These are phyloP conservation scores for Corydoras sp. DNA, from an alignment of 2,113 vertebrate species.

Conservation along the genomic window DNA sequence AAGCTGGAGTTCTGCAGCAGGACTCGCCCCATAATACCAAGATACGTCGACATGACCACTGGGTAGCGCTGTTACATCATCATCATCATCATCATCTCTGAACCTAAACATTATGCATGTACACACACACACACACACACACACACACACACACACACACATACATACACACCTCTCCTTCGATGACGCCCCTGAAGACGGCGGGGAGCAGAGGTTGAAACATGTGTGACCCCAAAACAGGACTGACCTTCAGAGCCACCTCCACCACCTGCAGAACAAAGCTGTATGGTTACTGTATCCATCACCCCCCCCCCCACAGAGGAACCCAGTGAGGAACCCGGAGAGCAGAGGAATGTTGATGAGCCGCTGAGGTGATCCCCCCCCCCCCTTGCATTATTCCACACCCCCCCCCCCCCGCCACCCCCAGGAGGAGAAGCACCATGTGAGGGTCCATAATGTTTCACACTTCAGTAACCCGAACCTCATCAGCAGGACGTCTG, in stretches of 20 bases:
- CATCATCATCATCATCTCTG: no score
- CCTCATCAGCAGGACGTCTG: no score
- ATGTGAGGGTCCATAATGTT: not conserved
- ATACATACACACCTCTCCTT: constrained; percentile 87
- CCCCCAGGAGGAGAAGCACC: no score
- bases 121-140: constrained; percentile 59
- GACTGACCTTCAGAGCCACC: constrained; percentile 88
- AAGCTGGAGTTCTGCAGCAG: constrained; percentile 87
- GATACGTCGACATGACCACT: constrained; percentile 92
- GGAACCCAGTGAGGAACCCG: no score
- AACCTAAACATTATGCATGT: constrained; percentile 19
- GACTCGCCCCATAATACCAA: constrained; percentile 86
- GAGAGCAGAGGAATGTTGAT: no score
- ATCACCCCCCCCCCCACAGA: no score
- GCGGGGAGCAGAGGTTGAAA: constrained; percentile 85
- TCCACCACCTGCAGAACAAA: constrained; percentile 80
- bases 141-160: constrained; percentile 9
- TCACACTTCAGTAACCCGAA: no score
- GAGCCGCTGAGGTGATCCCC: no score
- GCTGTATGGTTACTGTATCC: no score
- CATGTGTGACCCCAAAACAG: constrained; percentile 80
- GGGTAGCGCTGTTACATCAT: constrained; percentile 75
- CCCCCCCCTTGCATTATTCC: no score
- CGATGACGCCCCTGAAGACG: constrained; percentile 82
- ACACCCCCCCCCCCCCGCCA: no score